phyloP scores from a whole-genome alignment of 1,140 invertebrate species.

The Micrasema longulum region DNA sequence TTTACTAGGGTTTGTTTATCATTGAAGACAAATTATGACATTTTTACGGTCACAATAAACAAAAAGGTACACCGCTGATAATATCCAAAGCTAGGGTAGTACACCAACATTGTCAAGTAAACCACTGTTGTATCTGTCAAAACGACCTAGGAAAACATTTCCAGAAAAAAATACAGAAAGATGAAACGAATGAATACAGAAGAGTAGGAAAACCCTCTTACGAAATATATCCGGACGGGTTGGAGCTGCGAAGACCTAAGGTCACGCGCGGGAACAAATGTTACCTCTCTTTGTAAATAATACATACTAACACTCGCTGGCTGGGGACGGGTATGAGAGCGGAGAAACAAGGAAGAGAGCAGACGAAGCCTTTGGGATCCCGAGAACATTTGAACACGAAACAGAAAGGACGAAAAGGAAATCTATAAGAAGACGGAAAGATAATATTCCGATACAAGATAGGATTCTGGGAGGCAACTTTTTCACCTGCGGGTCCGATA shows the following conservation, averaged over 20 bases:
- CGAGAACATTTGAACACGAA: slow-evolving; percentile 8
- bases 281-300: slow-evolving; percentile 26
- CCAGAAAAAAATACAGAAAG: background rate
- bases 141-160: too few species aligned
- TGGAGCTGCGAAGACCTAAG: slow-evolving; percentile 8
- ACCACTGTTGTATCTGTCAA: too few species aligned
- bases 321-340: background rate
- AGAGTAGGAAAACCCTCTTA: slow-evolving; percentile 3
- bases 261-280: slow-evolving; percentile 25
- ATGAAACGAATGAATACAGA: slow-evolving; percentile 18
- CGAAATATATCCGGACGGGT: slow-evolving; percentile 13
- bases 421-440: slow-evolving; percentile 8
- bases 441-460: slow-evolving; percentile 20
- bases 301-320: slow-evolving; percentile 4
- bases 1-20: too few species aligned
- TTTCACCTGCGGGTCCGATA: slow-evolving; percentile 42
- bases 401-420: slow-evolving; percentile 12
- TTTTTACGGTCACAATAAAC: too few species aligned
- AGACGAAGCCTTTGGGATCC: slow-evolving; percentile 1
- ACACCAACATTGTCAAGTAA: too few species aligned
- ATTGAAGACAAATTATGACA: too few species aligned
- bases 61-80: too few species aligned
- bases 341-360: slow-evolving; percentile 1
- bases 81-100: too few species aligned
- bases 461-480: slow-evolving; percentile 23